These are phyloP conservation scores for Casuarius casuarius DNA, from an alignment of 2,113 vertebrate genomes.

Conservation along the genomic window DNA sequence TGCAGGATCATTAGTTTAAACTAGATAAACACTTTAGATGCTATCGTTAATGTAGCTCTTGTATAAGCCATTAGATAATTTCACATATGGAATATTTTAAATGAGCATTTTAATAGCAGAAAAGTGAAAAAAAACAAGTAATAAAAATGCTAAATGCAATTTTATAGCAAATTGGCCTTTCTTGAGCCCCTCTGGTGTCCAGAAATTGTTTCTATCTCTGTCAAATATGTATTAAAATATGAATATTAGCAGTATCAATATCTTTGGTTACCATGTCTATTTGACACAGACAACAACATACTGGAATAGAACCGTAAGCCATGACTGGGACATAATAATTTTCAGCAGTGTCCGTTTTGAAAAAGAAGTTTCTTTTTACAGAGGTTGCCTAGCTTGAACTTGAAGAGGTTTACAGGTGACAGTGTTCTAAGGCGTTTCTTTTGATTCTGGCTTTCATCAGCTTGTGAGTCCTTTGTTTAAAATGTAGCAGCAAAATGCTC, in stretches of 20 bases:
- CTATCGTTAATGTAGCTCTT: not conserved
- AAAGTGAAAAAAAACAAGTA: not conserved
- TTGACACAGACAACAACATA: accelerated
- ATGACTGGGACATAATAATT: not conserved
- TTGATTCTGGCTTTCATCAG: not conserved
- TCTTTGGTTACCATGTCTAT: not conserved
- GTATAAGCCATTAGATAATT: not conserved
- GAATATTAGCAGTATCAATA: not conserved
- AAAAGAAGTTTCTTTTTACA: not conserved
- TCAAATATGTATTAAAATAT: not conserved
- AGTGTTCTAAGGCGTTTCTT: not conserved
- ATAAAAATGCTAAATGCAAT: not conserved
- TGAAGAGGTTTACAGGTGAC: not conserved
- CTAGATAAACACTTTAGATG: not conserved
- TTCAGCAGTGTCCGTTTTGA: not conserved
- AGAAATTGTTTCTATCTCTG: not conserved
- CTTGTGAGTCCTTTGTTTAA: not conserved
- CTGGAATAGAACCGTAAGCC: not conserved
- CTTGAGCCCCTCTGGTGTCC: not conserved
- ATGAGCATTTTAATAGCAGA: not conserved
- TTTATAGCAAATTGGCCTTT: not conserved
- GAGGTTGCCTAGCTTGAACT: not conserved
- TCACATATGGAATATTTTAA: not conserved
- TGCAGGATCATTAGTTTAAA: not conserved
- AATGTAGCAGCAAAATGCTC: not conserved